Base-by-base conservation (phyloP, 2,113 vertebrate species). In the Canis aureus region DNA sequence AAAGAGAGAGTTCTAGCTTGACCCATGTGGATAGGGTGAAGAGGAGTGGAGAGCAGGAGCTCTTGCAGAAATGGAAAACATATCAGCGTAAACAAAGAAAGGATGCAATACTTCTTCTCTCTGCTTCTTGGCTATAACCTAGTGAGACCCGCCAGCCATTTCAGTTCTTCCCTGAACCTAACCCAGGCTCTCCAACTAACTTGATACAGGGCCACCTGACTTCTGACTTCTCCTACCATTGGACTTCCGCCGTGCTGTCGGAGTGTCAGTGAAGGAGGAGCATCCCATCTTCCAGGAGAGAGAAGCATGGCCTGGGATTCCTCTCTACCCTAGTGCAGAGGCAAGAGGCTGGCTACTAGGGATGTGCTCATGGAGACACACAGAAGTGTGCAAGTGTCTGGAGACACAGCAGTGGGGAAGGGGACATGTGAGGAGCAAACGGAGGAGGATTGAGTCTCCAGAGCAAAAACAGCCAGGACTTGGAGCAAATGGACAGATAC, bases 361-460 rank as follows among this genome's bases (percentile, higher is more conserved):
- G n/a, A 0, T 32, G 12, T 10, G 25, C 38, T 51, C 16, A 1
- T 3, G 51, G 69, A 78, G 38, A 17, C 16, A 8, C 53, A 53
- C 43, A 12, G 0, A 2, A 6, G 71, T 29, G 49, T 32, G 55
- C 13, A n/a, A 0, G 0, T 29, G 3, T 32, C 57, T 29, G 25
- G 12, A 49, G 20, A 62, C 8, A 6, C 0, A 22, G 22, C 3
- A 1, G 12, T 12, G 69, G 38, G 10, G 2, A n/a, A 49, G 9
- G 25, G 19, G 2, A 35, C 0, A 0, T 7, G 20, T 17, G 35
- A 13, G 16, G n/a, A 38, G 9, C 25, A 12, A 15, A 91, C 4
- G 22, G 62, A 53, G n/a, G 17, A 67, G 9, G 27, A 55, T 2
- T 35, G 49, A n/a, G 59, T 43, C 22, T 82, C 16, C 3, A 71